Conservation (phyloP, 2,888 invertebrate genomes). For the Cephus sareptanus region DNA sequence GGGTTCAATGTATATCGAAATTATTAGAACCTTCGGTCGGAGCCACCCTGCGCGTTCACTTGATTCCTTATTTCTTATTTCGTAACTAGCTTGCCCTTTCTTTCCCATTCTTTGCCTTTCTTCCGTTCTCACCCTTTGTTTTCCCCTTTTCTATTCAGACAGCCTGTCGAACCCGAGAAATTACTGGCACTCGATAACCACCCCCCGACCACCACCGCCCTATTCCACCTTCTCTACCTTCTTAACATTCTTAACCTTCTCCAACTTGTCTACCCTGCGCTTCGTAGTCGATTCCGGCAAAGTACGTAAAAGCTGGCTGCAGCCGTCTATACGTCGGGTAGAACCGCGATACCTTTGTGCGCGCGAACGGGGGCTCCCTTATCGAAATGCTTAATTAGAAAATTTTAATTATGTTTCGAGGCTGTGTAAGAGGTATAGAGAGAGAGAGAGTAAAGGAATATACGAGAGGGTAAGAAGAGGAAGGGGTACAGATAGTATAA, state of each 20-base stretch:
- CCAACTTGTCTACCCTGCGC: background rate
- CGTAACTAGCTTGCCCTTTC: too few species aligned
- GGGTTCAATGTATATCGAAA: too few species aligned
- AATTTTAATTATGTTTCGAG: slow-evolving; percentile 66
- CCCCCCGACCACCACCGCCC: background rate
- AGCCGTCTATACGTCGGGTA: background rate
- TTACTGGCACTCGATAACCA: background rate
- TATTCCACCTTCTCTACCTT: background rate
- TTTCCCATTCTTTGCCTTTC: too few species aligned
- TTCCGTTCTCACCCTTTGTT: too few species aligned
- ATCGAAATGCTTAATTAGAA: slow-evolving; percentile 66
- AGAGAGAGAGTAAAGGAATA: slow-evolving; percentile 15
- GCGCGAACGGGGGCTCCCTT: slow-evolving; percentile 40
- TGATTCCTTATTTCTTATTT: too few species aligned
- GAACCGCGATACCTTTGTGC: background rate
- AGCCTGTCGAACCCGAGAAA: too few species aligned
- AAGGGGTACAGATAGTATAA: too few species aligned
- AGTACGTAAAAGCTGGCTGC: too few species aligned
- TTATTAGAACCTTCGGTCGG: too few species aligned
- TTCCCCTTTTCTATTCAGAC: too few species aligned
- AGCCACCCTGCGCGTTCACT: too few species aligned
- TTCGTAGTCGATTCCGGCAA: too few species aligned
- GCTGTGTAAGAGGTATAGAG: slow-evolving; percentile 26
- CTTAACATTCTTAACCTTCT: background rate
- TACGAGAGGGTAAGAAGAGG: slow-evolving; percentile 16